Conservation (phyloP, 2,888 invertebrate species). For the Habrosyne pyritoides region DNA sequence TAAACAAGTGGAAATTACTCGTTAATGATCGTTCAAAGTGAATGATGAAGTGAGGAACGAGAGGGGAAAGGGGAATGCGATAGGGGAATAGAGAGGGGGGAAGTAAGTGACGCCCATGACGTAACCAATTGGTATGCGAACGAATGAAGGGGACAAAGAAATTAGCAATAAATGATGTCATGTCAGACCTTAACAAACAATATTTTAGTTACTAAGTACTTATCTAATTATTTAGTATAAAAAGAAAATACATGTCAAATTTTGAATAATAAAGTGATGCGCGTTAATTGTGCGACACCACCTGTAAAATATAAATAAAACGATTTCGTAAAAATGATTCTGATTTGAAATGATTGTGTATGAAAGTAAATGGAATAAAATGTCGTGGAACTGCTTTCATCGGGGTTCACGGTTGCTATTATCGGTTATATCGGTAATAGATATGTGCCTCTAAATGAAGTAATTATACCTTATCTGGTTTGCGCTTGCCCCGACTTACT, state of each 20-base stretch:
- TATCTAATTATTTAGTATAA: no score
- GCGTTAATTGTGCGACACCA: neutral
- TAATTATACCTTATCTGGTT: conserved; percentile 12
- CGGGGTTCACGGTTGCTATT: conserved; percentile 36
- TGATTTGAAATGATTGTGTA: neutral
- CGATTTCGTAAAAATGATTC: neutral
- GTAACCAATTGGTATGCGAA: conserved; percentile 74
- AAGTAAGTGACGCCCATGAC: conserved; percentile 61
- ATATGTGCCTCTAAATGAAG: conserved; percentile 16
- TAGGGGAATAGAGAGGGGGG: conserved; percentile 26
- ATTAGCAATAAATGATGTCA: conserved; percentile 46
- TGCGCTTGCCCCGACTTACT: neutral
- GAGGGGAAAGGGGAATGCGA: conserved; percentile 34
- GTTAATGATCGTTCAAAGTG: conserved; percentile 57
- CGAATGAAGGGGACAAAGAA: conserved; percentile 63
- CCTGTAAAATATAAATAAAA: no score
- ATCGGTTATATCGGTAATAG: conserved; percentile 39
- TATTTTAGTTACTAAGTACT: no score
- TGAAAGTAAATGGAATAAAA: neutral
- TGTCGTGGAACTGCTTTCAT: neutral
- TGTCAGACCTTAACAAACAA: neutral
- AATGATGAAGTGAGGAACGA: conserved; percentile 57
- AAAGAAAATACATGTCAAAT: neutral
- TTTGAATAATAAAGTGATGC: neutral
- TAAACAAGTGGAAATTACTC: conserved; percentile 29